A percentile compares a stretch with the other conserved stretches of the same genome.
These are phyloP conservation scores for Auanema sp. DNA, from an alignment of 2,888 invertebrate genomes.

Conservation along the genomic window DNA sequence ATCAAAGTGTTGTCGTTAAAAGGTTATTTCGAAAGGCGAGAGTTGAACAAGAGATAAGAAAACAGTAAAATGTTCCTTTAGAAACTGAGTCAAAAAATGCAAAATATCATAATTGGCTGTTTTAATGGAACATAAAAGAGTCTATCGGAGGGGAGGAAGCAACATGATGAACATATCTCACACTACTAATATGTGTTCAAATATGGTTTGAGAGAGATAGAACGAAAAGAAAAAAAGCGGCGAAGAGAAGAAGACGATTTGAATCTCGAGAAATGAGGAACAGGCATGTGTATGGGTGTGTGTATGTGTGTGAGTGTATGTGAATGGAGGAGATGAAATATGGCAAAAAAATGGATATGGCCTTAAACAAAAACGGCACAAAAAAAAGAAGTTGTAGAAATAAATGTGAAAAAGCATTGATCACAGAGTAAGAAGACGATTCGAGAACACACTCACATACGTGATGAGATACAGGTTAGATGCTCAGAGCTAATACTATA, in stretches of 20 bases:
- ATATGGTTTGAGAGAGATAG: constrained; percentile 2
- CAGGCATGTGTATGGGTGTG: neutral
- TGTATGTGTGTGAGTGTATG: no score
- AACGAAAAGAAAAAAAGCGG: neutral
- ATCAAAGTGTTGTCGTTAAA: no score
- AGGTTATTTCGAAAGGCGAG: no score
- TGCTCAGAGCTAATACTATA: no score
- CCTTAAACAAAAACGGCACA: neutral
- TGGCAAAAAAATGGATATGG: neutral
- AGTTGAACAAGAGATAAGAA: no score
- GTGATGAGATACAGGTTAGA: no score
- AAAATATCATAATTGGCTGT: neutral
- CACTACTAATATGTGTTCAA: neutral
- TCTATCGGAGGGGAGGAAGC: constrained; percentile 1
- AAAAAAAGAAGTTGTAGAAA: neutral
- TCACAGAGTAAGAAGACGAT: no score
- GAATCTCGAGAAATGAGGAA: neutral
- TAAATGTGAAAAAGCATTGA: constrained; percentile 3
- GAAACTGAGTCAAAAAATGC: neutral
- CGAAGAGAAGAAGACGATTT: neutral
- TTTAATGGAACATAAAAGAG: constrained; percentile 5
- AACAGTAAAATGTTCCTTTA: neutral
- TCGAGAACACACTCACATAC: no score
- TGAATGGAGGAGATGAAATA: neutral
- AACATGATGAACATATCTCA: no score